A percentile compares a stretch with the other conserved stretches of the same genome.
These are phyloP conservation scores for Cheilosia vernalis DNA, from an alignment of 2,888 invertebrate species.

Conservation along the genomic window DNA sequence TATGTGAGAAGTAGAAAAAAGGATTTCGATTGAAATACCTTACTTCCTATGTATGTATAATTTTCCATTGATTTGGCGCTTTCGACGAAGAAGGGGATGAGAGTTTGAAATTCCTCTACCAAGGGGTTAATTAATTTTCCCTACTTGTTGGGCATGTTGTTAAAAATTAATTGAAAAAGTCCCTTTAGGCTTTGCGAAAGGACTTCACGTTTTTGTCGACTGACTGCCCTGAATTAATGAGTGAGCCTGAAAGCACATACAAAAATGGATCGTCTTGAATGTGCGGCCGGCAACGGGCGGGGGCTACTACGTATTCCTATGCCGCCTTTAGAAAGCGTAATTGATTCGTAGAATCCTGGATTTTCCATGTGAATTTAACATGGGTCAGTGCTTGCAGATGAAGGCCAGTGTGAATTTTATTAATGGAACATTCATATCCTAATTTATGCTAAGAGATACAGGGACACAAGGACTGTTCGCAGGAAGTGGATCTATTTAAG, in stretches of 20 bases:
- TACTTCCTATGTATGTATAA: slow-evolving; percentile 2
- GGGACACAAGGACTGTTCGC: slow-evolving; percentile 4
- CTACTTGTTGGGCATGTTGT: slow-evolving; percentile 48
- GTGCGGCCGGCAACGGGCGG: neutral
- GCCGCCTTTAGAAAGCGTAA: slow-evolving; percentile 24
- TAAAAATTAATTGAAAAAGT: slow-evolving; percentile 72
- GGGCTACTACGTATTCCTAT: neutral
- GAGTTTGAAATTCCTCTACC: neutral
- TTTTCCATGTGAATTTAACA: slow-evolving; percentile 53
- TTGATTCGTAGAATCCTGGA: slow-evolving; percentile 60
- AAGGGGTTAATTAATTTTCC: slow-evolving; percentile 63
- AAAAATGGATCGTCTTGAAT: neutral
- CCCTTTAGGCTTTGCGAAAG: slow-evolving; percentile 56
- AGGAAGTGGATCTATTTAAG: slow-evolving; percentile 38
- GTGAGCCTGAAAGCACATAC: slow-evolving; percentile 40
- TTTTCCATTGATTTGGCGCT: slow-evolving; percentile 44
- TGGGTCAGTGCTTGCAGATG: slow-evolving; percentile 52
- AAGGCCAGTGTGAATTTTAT: slow-evolving; percentile 46
- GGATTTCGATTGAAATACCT: neutral
- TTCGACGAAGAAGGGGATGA: neutral
- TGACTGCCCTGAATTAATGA: slow-evolving; percentile 73
- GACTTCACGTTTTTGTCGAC: slow-evolving; percentile 63
- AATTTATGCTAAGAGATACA: slow-evolving; percentile 58
- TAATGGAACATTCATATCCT: slow-evolving; percentile 58
- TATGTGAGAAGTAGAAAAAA: slow-evolving; percentile 1